phyloP scores from a whole-genome alignment of 1,140 invertebrate genomes.

The Brachionus calyciflorus region DNA sequence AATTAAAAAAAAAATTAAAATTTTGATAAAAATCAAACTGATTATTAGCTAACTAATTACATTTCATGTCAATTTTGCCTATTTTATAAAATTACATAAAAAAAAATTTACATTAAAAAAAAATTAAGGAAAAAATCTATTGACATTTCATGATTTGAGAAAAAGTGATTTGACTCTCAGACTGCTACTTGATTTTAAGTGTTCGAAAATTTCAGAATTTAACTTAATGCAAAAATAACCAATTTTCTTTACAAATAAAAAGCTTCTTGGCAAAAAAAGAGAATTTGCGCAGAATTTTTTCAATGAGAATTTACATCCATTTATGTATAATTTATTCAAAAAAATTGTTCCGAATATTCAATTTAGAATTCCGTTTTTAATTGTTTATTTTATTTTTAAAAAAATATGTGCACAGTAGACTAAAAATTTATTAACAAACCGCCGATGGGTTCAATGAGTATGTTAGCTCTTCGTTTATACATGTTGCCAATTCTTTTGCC shows the following conservation, averaged over 20 bases:
- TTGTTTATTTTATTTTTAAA: background rate
- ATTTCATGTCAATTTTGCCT: slow-evolving; percentile 15
- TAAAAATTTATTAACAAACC: slow-evolving; percentile 40
- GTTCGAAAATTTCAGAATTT: no score
- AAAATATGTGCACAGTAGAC: slow-evolving; percentile 31
- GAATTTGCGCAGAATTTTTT: background rate
- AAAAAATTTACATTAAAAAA: background rate
- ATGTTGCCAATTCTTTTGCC: slow-evolving; percentile 40
- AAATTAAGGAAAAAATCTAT: no score
- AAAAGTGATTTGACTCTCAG: no score
- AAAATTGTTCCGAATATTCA: background rate
- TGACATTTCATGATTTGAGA: no score
- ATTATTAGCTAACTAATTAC: slow-evolving; percentile 46
- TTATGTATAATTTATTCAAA: slow-evolving; percentile 18
- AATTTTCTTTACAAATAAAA: no score
- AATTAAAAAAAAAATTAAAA: slow-evolving; percentile 25
- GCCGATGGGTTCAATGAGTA: slow-evolving; percentile 43
- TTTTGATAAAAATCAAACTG: slow-evolving; percentile 18
- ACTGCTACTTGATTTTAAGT: no score
- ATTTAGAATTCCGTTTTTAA: no score
- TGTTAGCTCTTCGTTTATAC: slow-evolving; percentile 33
- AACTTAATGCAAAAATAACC: no score
- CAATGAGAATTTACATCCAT: slow-evolving; percentile 21
- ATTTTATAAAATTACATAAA: background rate
- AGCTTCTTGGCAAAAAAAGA: no score